A percentile compares a stretch with the other conserved stretches of the same genome.
Conservation (phyloP, 2,797 vertebrate species). For the Gymnoscopelus braueri region DNA sequence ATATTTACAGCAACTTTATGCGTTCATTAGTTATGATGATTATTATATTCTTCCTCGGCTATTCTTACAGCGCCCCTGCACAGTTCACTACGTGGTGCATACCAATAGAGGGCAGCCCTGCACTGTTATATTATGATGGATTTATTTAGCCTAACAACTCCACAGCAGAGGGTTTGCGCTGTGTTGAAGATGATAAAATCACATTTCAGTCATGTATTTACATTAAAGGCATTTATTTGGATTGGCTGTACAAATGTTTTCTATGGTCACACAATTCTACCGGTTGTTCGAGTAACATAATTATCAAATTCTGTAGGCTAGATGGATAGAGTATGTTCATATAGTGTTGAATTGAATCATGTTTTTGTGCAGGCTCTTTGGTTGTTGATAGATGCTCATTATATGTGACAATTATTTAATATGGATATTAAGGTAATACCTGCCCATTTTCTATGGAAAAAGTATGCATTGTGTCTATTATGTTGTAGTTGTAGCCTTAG, state of each 20-base stretch:
- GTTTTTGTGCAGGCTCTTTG: background rate
- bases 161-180: background rate
- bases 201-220: background rate
- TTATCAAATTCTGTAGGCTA: background rate
- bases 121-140: slow-evolving; percentile 16
- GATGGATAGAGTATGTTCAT: background rate
- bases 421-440: too few relatives aligned
- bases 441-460: too few relatives aligned
- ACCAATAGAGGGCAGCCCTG: slow-evolving; percentile 71
- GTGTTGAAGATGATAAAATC: background rate
- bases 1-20: too few relatives aligned
- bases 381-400: background rate
- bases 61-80: background rate
- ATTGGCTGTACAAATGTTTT: background rate
- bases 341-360: too few relatives aligned
- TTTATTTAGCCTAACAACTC: background rate
- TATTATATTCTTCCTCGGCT: background rate
- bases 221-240: background rate
- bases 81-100: slow-evolving; percentile 31
- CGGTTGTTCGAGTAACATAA: too few relatives aligned
- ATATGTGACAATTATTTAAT: too few relatives aligned
- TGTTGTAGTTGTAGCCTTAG: background rate
- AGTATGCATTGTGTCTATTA: background rate
- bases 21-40: too few relatives aligned
- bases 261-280: background rate